phyloP scores from a whole-genome alignment of 1,140 invertebrate genomes.

The Aphaenogaster rudis region DNA sequence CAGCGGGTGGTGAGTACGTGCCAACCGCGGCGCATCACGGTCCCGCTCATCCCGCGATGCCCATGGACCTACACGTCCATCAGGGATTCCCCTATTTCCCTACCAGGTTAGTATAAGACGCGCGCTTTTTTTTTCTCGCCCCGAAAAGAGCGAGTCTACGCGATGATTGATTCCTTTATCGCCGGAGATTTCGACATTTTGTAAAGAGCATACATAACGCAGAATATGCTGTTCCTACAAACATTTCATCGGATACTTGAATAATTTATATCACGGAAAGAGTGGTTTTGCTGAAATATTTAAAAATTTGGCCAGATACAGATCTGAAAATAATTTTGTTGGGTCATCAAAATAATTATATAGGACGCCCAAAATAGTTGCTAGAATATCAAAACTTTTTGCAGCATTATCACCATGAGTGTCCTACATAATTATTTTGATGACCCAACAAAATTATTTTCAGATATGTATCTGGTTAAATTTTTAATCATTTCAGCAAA shows the following conservation, averaged over 20 bases:
- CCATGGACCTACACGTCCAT: constrained; percentile 95
- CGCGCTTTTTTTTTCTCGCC: background rate
- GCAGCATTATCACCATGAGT: too few relatives aligned
- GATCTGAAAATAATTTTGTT: too few relatives aligned
- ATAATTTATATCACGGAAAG: background rate
- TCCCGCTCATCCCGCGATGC: constrained; percentile 89
- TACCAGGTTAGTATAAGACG: constrained; percentile 87
- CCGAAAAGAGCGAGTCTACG: background rate
- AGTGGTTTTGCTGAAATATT: too few relatives aligned
- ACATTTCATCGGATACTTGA: background rate
- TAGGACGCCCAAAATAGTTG: too few relatives aligned
- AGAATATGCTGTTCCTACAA: background rate
- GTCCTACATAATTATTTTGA: too few relatives aligned
- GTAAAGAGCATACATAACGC: too few relatives aligned
- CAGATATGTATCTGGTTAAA: too few relatives aligned
- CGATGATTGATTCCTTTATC: background rate
- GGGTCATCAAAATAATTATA: too few relatives aligned
- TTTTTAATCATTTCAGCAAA: too few relatives aligned
- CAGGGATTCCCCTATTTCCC: constrained; percentile 94
- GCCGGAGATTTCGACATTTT: background rate
- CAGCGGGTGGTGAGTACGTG: constrained; percentile 85
- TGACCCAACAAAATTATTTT: too few relatives aligned
- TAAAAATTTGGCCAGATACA: too few relatives aligned
- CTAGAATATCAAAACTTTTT: too few relatives aligned
- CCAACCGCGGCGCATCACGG: constrained; percentile 82